Conservation (phyloP, 2,888 invertebrate species). For the Aethes cnicana region DNA sequence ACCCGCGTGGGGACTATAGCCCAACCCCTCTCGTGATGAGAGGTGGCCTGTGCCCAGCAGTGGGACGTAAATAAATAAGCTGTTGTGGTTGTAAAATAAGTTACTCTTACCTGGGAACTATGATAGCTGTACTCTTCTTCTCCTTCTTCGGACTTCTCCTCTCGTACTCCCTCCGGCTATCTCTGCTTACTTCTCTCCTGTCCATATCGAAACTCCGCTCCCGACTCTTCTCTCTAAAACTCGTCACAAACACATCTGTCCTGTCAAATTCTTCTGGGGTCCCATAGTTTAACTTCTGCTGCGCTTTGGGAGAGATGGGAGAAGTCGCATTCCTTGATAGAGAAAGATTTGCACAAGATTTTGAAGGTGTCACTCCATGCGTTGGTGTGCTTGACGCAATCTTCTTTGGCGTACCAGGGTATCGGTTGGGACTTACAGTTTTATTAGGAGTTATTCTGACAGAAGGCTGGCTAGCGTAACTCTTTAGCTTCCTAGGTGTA, state of each 20-base stretch:
- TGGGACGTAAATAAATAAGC: too few relatives aligned
- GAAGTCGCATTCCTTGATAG: constrained; percentile 52
- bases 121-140: constrained; percentile 74
- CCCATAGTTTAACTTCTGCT: constrained; percentile 82
- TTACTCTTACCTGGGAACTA: constrained; percentile 68
- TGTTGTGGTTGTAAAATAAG: too few relatives aligned
- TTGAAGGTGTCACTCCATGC: constrained; percentile 69
- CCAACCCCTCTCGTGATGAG: too few relatives aligned
- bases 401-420: constrained; percentile 53
- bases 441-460: constrained; percentile 70
- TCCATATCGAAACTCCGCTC: constrained; percentile 60
- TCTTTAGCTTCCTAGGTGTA: constrained; percentile 85
- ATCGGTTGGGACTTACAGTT: constrained; percentile 47
- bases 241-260: constrained; percentile 71
- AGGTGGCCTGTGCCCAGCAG: too few relatives aligned
- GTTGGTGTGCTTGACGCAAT: constrained; percentile 72
- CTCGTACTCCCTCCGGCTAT: constrained; percentile 60
- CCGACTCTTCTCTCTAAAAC: constrained; percentile 63
- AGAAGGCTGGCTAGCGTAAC: constrained; percentile 78
- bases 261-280: constrained; percentile 56
- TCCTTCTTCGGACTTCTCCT: constrained; percentile 49
- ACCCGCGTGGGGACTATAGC: too few relatives aligned
- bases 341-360: constrained; percentile 73
- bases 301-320: constrained; percentile 78
- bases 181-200: constrained; percentile 57